These are phyloP conservation scores for Nymphicus hollandicus DNA, from an alignment of 2,113 vertebrate species.

Conservation along the genomic window DNA sequence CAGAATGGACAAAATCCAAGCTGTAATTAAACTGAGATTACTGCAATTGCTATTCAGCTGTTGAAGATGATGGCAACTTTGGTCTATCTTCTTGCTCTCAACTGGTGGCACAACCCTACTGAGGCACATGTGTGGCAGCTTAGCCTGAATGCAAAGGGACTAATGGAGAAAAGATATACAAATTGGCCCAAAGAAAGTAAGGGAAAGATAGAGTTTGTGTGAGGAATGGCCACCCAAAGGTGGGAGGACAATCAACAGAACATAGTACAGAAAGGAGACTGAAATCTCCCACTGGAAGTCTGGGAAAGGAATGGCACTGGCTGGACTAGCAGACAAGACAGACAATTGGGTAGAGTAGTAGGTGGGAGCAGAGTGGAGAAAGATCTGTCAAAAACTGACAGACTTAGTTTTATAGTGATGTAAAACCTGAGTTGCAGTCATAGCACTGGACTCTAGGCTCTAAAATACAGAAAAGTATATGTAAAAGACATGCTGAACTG, in stretches of 20 bases:
- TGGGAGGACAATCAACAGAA: background rate
- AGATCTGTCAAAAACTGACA: background rate
- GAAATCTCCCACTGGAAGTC: background rate
- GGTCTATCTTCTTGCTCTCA: background rate
- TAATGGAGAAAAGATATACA: background rate
- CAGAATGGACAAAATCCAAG: background rate
- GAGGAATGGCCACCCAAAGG: background rate
- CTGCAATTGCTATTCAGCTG: background rate
- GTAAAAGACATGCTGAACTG: background rate
- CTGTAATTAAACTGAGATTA: background rate
- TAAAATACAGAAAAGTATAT: background rate
- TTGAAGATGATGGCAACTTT: background rate
- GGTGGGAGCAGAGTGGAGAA: background rate
- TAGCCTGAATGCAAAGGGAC: background rate
- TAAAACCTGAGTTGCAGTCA: background rate
- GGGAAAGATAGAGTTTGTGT: background rate
- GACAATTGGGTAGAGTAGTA: background rate
- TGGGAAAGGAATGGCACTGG: background rate
- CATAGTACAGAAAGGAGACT: background rate
- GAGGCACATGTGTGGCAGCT: background rate
- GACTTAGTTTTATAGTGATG: background rate
- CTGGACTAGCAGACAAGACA: background rate
- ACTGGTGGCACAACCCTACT: background rate
- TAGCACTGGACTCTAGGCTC: background rate
- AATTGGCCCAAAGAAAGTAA: background rate